A percentile compares a stretch with the other conserved stretches of the same genome.
Evolutionary conservation across 2,888 invertebrate genomes (phyloP).

Genomic region (Lithophane ornitopus): DNA sequence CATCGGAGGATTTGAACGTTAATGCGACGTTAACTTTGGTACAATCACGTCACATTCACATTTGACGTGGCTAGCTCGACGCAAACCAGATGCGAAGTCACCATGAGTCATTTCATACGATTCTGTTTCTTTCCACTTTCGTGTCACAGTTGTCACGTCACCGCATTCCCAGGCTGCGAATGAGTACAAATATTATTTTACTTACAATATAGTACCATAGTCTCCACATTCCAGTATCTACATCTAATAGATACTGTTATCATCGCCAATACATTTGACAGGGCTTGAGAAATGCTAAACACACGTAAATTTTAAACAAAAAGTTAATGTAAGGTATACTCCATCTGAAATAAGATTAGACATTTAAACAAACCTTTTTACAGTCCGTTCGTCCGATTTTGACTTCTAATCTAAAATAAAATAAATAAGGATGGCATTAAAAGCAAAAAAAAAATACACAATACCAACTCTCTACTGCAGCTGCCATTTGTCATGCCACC

Average conservation of each 20-base stretch:
- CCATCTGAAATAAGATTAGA: too few relatives aligned
- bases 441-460: too few relatives aligned
- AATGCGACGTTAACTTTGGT: conserved; percentile 18
- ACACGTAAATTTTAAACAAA: too few relatives aligned
- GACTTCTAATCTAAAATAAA: too few relatives aligned
- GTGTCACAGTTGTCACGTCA: background rate
- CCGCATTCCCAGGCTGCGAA: background rate
- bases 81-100: conserved; percentile 14
- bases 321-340: too few relatives aligned
- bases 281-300: too few relatives aligned
- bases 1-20: background rate
- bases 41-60: conserved; percentile 21
- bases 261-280: background rate
- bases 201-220: background rate
- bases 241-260: background rate
- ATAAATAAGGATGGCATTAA: too few relatives aligned
- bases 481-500: too few relatives aligned
- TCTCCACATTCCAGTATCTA: background rate
- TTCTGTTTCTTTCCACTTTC: conserved; percentile 6
- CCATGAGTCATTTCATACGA: conserved; percentile 1
- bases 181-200: conserved; percentile 1
- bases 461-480: too few relatives aligned
- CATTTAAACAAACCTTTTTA: too few relatives aligned
- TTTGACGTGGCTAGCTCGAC: conserved; percentile 16
- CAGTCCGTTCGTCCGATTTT: too few relatives aligned